phyloP scores from a whole-genome alignment of 2,797 vertebrate genomes.

The Thamnophis elegans region DNA sequence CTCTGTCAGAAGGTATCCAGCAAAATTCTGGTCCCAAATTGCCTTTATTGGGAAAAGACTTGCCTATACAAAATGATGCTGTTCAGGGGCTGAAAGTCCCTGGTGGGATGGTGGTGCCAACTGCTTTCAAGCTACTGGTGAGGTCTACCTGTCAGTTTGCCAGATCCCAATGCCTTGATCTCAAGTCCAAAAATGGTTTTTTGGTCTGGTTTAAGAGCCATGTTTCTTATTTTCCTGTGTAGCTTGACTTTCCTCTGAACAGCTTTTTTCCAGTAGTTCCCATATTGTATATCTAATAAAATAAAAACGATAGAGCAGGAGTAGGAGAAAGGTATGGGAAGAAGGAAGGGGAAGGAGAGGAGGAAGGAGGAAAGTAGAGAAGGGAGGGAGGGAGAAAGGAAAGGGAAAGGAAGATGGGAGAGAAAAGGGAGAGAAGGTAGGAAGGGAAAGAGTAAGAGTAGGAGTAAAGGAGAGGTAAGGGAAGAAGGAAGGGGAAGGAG shows the following conservation, averaged over 20 bases:
- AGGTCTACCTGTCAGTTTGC: neutral
- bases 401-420: too few species aligned
- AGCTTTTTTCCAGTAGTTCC: constrained; percentile 54
- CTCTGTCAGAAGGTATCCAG: neutral
- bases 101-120: neutral
- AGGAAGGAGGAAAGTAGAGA: too few species aligned
- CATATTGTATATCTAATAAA: constrained; percentile 68
- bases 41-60: neutral
- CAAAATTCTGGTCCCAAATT: neutral
- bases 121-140: neutral
- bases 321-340: too few species aligned
- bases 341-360: too few species aligned
- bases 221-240: constrained; percentile 49
- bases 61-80: neutral
- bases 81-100: neutral
- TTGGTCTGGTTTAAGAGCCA: constrained; percentile 29
- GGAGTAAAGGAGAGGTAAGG: too few species aligned
- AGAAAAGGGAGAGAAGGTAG: too few species aligned
- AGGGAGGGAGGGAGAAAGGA: too few species aligned
- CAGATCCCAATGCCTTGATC: constrained; percentile 41
- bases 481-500: too few species aligned
- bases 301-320: constrained; percentile 23
- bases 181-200: constrained; percentile 42
- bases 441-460: too few species aligned
- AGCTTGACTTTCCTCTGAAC: constrained; percentile 54